Evolutionary conservation across 2,888 invertebrate genomes (phyloP).

Genomic region (Morinoia aosen): DNA sequence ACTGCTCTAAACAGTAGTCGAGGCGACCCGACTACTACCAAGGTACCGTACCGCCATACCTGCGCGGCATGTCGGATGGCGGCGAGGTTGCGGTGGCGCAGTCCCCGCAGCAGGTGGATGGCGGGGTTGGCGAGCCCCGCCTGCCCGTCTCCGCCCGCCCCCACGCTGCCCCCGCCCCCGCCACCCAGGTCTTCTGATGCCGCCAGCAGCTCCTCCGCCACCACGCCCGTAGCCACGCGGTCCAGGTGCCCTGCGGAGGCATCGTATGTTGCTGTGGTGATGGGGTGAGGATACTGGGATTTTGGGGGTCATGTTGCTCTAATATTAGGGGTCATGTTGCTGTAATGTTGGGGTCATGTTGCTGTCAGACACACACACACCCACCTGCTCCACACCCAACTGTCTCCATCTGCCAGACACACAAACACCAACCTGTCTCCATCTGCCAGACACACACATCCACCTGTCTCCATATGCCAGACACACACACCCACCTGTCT

Average conservation of each 20-base stretch:
- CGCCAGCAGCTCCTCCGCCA: constrained; percentile 94
- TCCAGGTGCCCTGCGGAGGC: constrained; percentile 86
- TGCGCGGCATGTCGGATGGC: constrained; percentile 93
- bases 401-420: not conserved
- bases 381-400: no score
- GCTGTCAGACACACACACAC: no score
- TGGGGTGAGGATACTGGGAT: no score
- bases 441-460: constrained; percentile 95
- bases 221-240: constrained; percentile 93
- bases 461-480: no score
- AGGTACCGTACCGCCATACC: constrained; percentile 68
- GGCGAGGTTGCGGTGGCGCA: constrained; percentile 92
- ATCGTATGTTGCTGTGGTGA: not conserved
- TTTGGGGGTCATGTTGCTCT: no score
- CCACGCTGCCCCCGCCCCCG: constrained; percentile 68
- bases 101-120: constrained; percentile 93
- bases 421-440: constrained; percentile 82
- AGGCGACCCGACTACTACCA: no score
- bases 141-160: constrained; percentile 75
- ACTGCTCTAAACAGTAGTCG: no score
- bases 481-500: no score
- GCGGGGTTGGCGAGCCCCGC: constrained; percentile 91
- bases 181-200: constrained; percentile 90
- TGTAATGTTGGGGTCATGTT: no score
- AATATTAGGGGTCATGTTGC: no score